Base-by-base conservation (phyloP, 2,797 vertebrate genomes). In the Sarcophilus harrisii region DNA sequence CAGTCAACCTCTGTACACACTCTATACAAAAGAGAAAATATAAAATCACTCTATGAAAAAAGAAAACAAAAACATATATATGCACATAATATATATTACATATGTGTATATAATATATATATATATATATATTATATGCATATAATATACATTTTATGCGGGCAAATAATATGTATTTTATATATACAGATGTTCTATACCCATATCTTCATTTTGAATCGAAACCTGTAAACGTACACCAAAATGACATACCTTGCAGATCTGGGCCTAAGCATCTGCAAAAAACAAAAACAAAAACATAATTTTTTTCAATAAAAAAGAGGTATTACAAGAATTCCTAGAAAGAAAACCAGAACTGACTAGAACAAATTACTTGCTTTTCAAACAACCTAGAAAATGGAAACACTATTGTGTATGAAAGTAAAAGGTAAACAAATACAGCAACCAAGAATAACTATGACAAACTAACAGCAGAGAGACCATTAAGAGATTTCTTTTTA, bases 101-200 rank as follows among this genome's bases (percentile, higher is more conserved):
- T 55, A 55, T 55, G 10, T 55, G 10, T 55, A 55, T 55, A 55
- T 55, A 55, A 55, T 55, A 55, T 55, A 55, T 9, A 55, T 32
- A 38, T 16, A n/a, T n/a, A 9, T n/a, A 4, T 21, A 52, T n/a
- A n/a, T 21, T 52, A 73, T 73, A 73, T 73, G 32, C 5, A 8
- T n/a, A 5, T 66, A 60, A 60, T 30, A 60, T 60, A 29, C 4
- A 30, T 32, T 60, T 57, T 21, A 58, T 18, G 4, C 14, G 57
- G 54, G 54, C 54, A 55, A 55, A 11, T 55, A 55, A 55, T 55
- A 57, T 57, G 16, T 57, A 57, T 62, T 94, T 89, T 58, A 90
- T 10, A 93, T 94, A 54, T 55, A 55, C 66, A 38, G 58, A 2
- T 52, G 57, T 94, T 93, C 94, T n/a, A 66, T n/a, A 55, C n/a